phyloP scores from a whole-genome alignment of 2,797 vertebrate species.

The Chiloscyllium punctatum region DNA sequence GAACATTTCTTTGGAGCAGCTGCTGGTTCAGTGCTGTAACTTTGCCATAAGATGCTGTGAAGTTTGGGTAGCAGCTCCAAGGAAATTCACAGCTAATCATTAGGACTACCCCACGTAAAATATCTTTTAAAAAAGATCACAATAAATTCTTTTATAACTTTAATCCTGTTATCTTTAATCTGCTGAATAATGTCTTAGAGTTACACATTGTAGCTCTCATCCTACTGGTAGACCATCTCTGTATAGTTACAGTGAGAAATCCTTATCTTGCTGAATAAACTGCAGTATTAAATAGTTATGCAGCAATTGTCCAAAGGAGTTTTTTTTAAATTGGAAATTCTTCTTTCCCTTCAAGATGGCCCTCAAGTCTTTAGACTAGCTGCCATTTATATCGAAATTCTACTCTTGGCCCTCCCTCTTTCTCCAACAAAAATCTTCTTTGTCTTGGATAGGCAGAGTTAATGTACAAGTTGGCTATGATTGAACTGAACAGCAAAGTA shows the following conservation, averaged over 20 bases:
- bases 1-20: background rate
- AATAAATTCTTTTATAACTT: background rate
- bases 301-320: background rate
- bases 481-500: background rate
- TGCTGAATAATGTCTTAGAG: background rate
- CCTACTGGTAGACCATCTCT: background rate
- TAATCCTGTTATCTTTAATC: background rate
- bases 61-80: background rate
- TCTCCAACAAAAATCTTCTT: background rate
- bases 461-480: background rate
- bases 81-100: background rate
- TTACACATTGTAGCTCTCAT: background rate
- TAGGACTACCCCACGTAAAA: background rate
- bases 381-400: background rate
- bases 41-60: background rate
- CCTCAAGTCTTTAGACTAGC: background rate
- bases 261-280: background rate
- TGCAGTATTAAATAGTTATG: background rate
- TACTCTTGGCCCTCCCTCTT: background rate
- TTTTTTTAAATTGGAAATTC: background rate
- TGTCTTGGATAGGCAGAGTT: background rate
- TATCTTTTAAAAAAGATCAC: background rate
- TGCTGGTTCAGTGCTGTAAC: background rate
- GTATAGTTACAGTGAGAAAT: background rate
- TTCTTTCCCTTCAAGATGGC: background rate